phyloP scores from a whole-genome alignment of 2,888 invertebrate species.

The Macaria notata region DNA sequence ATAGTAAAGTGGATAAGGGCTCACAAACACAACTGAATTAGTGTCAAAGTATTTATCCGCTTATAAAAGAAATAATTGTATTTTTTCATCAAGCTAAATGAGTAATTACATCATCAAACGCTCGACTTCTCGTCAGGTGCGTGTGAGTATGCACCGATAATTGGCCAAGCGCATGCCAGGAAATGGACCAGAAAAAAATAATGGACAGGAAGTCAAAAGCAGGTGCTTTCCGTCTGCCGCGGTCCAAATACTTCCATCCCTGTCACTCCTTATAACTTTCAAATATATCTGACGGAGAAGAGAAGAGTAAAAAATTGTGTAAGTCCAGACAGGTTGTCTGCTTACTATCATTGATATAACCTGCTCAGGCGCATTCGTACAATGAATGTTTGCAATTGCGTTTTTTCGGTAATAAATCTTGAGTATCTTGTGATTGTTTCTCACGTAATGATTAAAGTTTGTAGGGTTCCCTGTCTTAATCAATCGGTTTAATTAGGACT shows the following conservation, averaged over 20 bases:
- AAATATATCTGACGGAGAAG: not conserved
- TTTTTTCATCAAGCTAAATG: too few relatives aligned
- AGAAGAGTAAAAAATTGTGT: not conserved
- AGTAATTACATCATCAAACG: too few relatives aligned
- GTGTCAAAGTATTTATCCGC: too few relatives aligned
- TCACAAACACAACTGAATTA: too few relatives aligned
- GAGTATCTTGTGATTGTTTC: constrained; percentile 16
- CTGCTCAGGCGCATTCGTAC: constrained; percentile 6
- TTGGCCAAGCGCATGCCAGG: constrained; percentile 51
- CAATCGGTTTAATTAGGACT: not conserved
- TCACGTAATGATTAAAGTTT: constrained; percentile 19
- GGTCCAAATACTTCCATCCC: constrained; percentile 11
- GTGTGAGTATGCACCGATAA: constrained; percentile 17
- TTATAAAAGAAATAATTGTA: too few relatives aligned
- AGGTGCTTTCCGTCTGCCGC: constrained; percentile 59
- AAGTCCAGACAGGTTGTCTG: constrained; percentile 15
- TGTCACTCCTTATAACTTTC: not conserved
- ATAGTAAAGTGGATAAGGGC: too few relatives aligned
- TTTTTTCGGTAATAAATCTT: constrained; percentile 9
- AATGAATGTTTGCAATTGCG: not conserved
- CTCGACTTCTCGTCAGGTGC: too few relatives aligned
- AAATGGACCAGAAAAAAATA: constrained; percentile 50
- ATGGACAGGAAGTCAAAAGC: constrained; percentile 56
- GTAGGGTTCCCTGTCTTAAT: constrained; percentile 3
- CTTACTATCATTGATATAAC: constrained; percentile 3